Evolutionary conservation across 2,888 invertebrate species (phyloP).

Genomic region (Melanchra persicariae): DNA sequence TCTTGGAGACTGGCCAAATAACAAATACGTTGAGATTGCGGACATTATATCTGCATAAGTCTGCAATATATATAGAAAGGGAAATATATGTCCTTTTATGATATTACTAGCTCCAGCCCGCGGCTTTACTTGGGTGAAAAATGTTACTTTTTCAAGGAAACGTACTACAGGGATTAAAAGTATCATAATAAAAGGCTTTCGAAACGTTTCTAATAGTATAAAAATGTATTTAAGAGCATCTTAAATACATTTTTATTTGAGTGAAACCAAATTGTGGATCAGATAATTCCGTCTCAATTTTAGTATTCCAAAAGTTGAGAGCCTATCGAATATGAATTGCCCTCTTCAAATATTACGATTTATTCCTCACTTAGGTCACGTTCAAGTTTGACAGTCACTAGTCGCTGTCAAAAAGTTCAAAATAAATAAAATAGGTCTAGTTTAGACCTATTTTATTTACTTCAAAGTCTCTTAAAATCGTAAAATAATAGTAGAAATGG

Average conservation of each 20-base stretch:
- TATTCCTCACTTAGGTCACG: conserved; percentile 9
- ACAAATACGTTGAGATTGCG: conserved; percentile 67
- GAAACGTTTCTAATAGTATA: no score
- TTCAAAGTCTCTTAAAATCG: not conserved
- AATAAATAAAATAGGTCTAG: no score
- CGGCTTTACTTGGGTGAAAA: not conserved
- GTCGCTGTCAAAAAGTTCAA: no score
- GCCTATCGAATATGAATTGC: conserved; percentile 20
- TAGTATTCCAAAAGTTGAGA: conserved; percentile 28
- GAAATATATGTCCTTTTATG: conserved; percentile 22
- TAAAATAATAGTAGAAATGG: conserved; percentile 6
- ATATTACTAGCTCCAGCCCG: not conserved
- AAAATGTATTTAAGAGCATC: no score
- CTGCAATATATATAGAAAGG: conserved; percentile 46
- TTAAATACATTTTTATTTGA: conserved; percentile 22
- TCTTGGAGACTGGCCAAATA: conserved; percentile 73
- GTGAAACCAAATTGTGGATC: conserved; percentile 2
- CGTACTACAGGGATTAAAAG: no score
- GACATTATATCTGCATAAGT: conserved; percentile 57
- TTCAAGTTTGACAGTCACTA: no score
- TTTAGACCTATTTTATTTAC: no score
- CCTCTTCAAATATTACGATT: conserved; percentile 15
- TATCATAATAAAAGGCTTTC: no score
- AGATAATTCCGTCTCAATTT: conserved; percentile 26
- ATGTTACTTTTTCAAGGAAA: not conserved